A percentile compares a stretch with the other conserved stretches of the same genome.
phyloP scores from a whole-genome alignment of 1,140 invertebrate species.

The Zaprionus davidi region DNA sequence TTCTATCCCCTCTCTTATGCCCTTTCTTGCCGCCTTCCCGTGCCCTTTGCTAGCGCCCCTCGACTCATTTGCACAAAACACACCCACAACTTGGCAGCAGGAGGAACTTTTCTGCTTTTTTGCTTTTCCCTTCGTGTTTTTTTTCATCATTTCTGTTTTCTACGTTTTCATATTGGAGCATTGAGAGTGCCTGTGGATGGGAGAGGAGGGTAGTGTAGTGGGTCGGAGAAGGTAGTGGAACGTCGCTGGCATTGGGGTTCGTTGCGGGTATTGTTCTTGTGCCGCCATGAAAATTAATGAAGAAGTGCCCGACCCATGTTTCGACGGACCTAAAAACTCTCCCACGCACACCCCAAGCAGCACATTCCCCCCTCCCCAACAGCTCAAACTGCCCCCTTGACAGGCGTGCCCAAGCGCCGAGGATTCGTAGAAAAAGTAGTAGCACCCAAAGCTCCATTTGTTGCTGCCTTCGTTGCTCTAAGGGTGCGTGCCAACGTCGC shows the following conservation, averaged over 20 bases:
- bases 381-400: constrained; percentile 36
- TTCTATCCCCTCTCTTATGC: not conserved
- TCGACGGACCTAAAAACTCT: constrained; percentile 62
- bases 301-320: constrained; percentile 81
- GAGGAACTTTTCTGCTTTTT: constrained; percentile 69
- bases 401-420: constrained; percentile 35
- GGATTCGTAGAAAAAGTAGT: constrained; percentile 10
- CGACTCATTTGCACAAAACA: constrained; percentile 80
- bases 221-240: not conserved
- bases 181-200: not conserved
- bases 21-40: not conserved
- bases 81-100: constrained; percentile 77
- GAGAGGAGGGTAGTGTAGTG: not conserved
- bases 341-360: not conserved
- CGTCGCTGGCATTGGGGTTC: constrained; percentile 9
- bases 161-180: constrained; percentile 53
- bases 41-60: constrained; percentile 15
- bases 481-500: constrained; percentile 43
- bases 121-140: constrained; percentile 26
- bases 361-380: constrained; percentile 38
- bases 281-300: constrained; percentile 83
- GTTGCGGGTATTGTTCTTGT: constrained; percentile 72
- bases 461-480: constrained; percentile 42
- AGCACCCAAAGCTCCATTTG: constrained; percentile 42
- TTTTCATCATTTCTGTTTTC: constrained; percentile 69